Evolutionary conservation across 2,113 vertebrate genomes (phyloP), one percentile per base, ranked within the genome.

Genomic region (Telmatochromis brichardi): DNA sequence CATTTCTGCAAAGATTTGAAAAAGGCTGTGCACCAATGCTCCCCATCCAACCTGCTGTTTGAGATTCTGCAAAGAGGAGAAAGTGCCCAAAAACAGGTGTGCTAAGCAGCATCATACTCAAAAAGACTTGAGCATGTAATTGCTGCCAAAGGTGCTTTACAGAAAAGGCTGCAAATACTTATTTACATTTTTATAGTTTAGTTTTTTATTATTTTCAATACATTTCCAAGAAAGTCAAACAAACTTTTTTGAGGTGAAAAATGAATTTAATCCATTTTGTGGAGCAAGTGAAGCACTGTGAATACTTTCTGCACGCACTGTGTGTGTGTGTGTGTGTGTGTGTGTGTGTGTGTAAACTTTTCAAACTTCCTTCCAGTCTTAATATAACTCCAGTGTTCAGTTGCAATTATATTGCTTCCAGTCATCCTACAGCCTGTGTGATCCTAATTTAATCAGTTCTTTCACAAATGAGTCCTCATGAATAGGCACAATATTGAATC

Each of bases 401-500:
- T 92, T 89, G 35, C 89, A 90, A 92, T 86, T 3, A 68, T 45
- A 91, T 90, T 89, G 84, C 93, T 92, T 93, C 89, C 88, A 86
- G 80, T 91, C 91, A 89, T 63, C 86, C 45, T 81, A 47, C 90
- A 82, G 89, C 90, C 80, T 83, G 78, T 88, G 87, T 93, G 92
- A 93, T 92, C 86, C 89, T 96, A 96, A 96, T 96, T 87, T 83
- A 95, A 96, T 97, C 95, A 95, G 57, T 88, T 81, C 86, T 85
- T 94, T 95, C 95, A 96, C 90, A 92, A 94, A 95, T 88, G 94
- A 96, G 95, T 89, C 88, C 91, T 89, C 91, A 92, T 96, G 94
- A 96, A 96, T 94, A 94, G 94, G 92, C 85, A 45, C 94, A 90
- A 96, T 96, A 96, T 96, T 96, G 94, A 96, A 97, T 96, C 94